Evolutionary conservation across 2,797 vertebrate species (phyloP), one percentile per base, ranked within the genome.

Genomic region (Tapera naevia): DNA sequence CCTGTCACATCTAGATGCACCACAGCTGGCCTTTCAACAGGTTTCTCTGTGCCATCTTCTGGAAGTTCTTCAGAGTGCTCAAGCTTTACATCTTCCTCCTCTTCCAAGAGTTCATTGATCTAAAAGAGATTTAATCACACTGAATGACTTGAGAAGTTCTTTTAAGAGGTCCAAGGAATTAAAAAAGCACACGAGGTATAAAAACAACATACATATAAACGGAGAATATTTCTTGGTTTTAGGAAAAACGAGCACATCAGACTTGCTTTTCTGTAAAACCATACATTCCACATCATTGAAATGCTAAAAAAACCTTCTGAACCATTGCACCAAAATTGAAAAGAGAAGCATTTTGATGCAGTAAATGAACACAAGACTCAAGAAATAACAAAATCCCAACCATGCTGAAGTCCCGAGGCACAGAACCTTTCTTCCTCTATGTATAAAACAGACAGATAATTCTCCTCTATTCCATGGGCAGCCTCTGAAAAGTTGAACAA

Each of bases 1-100:
- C 96, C 98, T 80, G 97, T 97, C 97, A 97, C 95, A 93, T 97
- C 97, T 84, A 98, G 91, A 80, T 97, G 97, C 80, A 98, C 97
- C 94, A 97, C 95, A 91, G 97, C 97, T 88, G 96, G 93, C 88
- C 96, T 88, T 67, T 97, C 97, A 70, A 74, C 93, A 85, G 97
- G 93, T 95, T 98, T 98, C 79, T 99, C 98, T 91, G 98, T 98
- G 76, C 97, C 96, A 70, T 99, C 99, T 97, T 98, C 98, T 89
- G 99, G 99, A 96, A 99, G 97, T 94, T 99, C 99, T 98, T 99
- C 99, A 80, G 98, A 98, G 95, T 98, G 98, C 94, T 99, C 99
- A 94, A 99, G 98, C 97, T 99, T 99, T 92, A 99, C 98, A 94
- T 99, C 99, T 78, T 99, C 99, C 91, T 98, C 98, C 95, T 98